These are phyloP conservation scores for Acanthornis magna DNA, from an alignment of 2,797 vertebrate genomes.

Conservation along the genomic window DNA sequence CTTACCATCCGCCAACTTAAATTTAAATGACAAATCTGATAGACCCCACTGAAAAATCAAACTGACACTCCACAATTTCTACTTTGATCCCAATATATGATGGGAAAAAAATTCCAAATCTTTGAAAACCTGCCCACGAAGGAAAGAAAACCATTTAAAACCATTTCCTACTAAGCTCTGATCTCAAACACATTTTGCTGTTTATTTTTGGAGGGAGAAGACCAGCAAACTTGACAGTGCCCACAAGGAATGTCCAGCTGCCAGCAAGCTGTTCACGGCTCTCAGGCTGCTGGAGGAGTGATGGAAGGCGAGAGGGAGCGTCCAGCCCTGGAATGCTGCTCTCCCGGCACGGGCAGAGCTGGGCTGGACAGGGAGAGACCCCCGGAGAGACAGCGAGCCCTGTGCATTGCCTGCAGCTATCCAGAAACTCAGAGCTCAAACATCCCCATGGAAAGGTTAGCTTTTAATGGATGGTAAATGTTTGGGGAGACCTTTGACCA, in stretches of 20 bases:
- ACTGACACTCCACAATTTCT: not conserved
- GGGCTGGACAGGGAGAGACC: not conserved
- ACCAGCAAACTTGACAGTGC: conserved; percentile 59
- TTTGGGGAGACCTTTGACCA: conserved; percentile 68
- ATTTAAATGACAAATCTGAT: not conserved
- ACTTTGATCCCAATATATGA: conserved; percentile 8
- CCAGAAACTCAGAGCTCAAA: not conserved
- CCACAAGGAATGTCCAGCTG: conserved; percentile 58
- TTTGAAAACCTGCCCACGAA: not conserved
- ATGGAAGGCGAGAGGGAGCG: not conserved
- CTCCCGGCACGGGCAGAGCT: not conserved
- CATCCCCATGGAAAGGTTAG: conserved; percentile 42
- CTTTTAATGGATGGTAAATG: conserved; percentile 66
- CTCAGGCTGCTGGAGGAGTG: not conserved
- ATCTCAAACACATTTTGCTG: not conserved
- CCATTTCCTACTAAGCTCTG: not conserved
- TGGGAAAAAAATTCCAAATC: not conserved
- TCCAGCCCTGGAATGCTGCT: conserved; percentile 30
- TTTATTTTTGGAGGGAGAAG: conserved; percentile 27
- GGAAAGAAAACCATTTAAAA: not conserved
- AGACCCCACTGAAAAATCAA: not conserved
- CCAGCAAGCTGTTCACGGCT: not conserved
- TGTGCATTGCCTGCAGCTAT: conserved; percentile 29
- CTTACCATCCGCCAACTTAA: not conserved
- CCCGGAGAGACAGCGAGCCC: conserved; percentile 3